Percentiles rank a stretch among this genome's conserved stretches.
These are phyloP conservation scores for Ophiothrix spiculata DNA, from an alignment of 35 echinoderm and acorn worm species.

Conservation along the genomic window DNA sequence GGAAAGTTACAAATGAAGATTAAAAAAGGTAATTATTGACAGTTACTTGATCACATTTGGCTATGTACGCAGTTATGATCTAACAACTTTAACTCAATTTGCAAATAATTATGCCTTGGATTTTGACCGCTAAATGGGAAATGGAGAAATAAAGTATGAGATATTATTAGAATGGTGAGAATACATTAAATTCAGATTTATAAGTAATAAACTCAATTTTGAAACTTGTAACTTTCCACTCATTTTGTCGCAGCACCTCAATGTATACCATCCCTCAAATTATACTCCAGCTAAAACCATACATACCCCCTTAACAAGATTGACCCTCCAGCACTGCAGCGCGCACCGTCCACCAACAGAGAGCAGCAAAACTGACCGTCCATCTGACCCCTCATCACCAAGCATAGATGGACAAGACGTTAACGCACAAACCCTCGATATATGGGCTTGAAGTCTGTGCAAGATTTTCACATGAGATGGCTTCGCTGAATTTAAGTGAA, in stretches of 20 bases:
- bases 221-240: not conserved
- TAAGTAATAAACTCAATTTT: not conserved
- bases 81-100: too few relatives aligned
- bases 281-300: too few relatives aligned
- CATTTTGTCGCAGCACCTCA: too few relatives aligned
- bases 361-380: not conserved
- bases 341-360: not conserved
- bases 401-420: not conserved
- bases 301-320: not conserved
- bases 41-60: too few relatives aligned
- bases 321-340: not conserved
- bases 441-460: not conserved
- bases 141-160: too few relatives aligned
- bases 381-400: not conserved
- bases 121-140: too few relatives aligned
- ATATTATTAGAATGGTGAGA: too few relatives aligned
- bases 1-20: too few relatives aligned
- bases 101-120: too few relatives aligned
- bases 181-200: not conserved
- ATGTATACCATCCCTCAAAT: too few relatives aligned
- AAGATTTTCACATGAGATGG: not conserved
- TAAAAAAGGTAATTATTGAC: too few relatives aligned
- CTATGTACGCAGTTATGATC: too few relatives aligned
- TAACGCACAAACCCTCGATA: not conserved
- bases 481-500: not conserved